Evolutionary conservation across 92 coral and sea anemone species (phyloP).

Genomic region (Metridium senile): DNA sequence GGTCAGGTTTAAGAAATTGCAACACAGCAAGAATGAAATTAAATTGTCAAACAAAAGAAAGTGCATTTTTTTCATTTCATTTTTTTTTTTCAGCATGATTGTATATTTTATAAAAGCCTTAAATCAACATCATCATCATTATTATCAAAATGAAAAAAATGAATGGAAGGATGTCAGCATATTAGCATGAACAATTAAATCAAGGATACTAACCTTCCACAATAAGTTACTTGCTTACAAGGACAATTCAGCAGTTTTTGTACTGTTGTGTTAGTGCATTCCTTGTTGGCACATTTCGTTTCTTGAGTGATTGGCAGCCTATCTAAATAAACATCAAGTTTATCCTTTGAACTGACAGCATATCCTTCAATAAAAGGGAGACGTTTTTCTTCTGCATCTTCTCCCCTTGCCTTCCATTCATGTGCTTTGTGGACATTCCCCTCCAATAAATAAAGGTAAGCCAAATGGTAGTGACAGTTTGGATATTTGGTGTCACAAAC

Average conservation of each 20-base stretch:
- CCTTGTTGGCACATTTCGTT: constrained; percentile 49
- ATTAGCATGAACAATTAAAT: neutral
- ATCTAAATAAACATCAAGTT: constrained; percentile 5
- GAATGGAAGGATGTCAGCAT: too few species aligned
- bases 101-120: too few species aligned
- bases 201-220: constrained; percentile 41
- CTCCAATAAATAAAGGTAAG: constrained; percentile 30
- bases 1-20: too few species aligned
- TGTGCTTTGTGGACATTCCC: too few species aligned
- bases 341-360: constrained; percentile 14
- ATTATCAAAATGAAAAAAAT: too few species aligned
- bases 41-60: too few species aligned
- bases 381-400: constrained; percentile 64
- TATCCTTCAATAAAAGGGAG: constrained; percentile 64
- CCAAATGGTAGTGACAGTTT: constrained; percentile 65
- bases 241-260: constrained; percentile 27
- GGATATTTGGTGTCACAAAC: constrained; percentile 70
- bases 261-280: constrained; percentile 40
- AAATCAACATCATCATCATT: too few species aligned
- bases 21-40: too few species aligned
- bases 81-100: too few species aligned
- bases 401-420: constrained; percentile 55
- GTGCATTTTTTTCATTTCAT: too few species aligned
- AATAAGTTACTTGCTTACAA: constrained; percentile 36
- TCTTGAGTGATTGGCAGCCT: constrained; percentile 6